Percentiles rank a stretch among this genome's conserved stretches.
Conservation (phyloP, 2,888 invertebrate species). For the Acrobasis suavella region DNA sequence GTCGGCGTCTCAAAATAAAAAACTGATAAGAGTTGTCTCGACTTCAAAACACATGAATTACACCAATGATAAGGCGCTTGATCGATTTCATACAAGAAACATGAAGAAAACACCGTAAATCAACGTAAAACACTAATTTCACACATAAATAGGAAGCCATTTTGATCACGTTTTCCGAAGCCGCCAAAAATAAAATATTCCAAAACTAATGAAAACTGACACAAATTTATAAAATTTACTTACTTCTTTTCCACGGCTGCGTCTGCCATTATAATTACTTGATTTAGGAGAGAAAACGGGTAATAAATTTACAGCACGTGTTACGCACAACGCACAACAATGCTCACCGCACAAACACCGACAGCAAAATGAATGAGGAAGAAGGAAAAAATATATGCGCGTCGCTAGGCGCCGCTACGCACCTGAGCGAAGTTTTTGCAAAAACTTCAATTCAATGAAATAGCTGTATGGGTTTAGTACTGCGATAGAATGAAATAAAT, state of each 20-base stretch:
- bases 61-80: constrained; percentile 20
- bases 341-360: constrained; percentile 78
- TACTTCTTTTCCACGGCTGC: constrained; percentile 86
- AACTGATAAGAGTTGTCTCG: constrained; percentile 48
- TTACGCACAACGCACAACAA: constrained; percentile 66
- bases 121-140: constrained; percentile 50
- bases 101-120: constrained; percentile 30
- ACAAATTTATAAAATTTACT: constrained; percentile 64
- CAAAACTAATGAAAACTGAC: constrained; percentile 40
- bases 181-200: constrained; percentile 68
- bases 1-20: constrained; percentile 55
- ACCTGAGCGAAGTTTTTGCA: constrained; percentile 58
- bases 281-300: constrained; percentile 46
- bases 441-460: constrained; percentile 53
- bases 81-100: constrained; percentile 24
- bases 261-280: constrained; percentile 84
- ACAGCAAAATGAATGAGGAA: constrained; percentile 76
- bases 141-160: constrained; percentile 78
- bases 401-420: constrained; percentile 61
- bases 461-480: constrained; percentile 32
- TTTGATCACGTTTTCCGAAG: constrained; percentile 77
- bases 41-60: constrained; percentile 36
- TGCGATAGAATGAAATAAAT: constrained; percentile 49
- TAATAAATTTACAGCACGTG: constrained; percentile 68
- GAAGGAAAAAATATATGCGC: constrained; percentile 68